A percentile compares a stretch with the other conserved stretches of the same genome.
phyloP scores from a whole-genome alignment of 2,113 vertebrate genomes.

The Tricholaema leucomelas region DNA sequence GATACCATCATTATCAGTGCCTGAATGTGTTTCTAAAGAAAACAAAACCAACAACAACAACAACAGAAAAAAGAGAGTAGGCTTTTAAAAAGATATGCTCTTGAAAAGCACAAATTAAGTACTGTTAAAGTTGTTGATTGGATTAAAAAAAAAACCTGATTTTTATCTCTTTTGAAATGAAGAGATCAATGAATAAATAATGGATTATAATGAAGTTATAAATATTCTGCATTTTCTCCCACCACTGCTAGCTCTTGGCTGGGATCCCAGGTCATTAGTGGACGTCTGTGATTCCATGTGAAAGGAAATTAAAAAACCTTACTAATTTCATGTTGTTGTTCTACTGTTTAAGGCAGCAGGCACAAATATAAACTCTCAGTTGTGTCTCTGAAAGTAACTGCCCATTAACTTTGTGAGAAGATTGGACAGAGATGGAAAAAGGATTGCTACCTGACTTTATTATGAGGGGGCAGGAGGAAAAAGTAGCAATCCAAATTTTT shows the following conservation, averaged over 20 bases:
- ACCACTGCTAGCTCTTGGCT: slow-evolving; percentile 18
- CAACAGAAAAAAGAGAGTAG: neutral
- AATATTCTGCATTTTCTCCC: slow-evolving; percentile 40
- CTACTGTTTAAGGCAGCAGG: neutral
- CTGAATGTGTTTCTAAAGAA: neutral
- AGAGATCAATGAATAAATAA: neutral
- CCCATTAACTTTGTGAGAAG: neutral
- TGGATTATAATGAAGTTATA: slow-evolving; percentile 37
- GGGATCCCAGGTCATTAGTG: slow-evolving; percentile 27
- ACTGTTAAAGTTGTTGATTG: neutral
- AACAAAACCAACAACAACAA: neutral
- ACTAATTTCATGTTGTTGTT: too few relatives aligned
- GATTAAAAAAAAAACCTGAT: too few relatives aligned
- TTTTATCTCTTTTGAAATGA: neutral
- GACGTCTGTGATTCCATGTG: slow-evolving; percentile 45
- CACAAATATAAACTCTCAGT: neutral
- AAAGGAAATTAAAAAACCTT: slow-evolving; percentile 49
- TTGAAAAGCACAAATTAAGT: neutral
- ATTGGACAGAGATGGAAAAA: neutral
- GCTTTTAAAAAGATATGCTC: neutral
- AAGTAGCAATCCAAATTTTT: neutral
- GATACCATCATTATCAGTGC: neutral
- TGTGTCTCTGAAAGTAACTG: neutral
- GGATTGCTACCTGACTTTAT: neutral
- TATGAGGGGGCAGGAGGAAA: neutral